Percentiles rank a stretch among this genome's conserved stretches.
These are phyloP conservation scores for Setophaga kirtlandii DNA, from an alignment of 2,113 vertebrate genomes.

Conservation along the genomic window DNA sequence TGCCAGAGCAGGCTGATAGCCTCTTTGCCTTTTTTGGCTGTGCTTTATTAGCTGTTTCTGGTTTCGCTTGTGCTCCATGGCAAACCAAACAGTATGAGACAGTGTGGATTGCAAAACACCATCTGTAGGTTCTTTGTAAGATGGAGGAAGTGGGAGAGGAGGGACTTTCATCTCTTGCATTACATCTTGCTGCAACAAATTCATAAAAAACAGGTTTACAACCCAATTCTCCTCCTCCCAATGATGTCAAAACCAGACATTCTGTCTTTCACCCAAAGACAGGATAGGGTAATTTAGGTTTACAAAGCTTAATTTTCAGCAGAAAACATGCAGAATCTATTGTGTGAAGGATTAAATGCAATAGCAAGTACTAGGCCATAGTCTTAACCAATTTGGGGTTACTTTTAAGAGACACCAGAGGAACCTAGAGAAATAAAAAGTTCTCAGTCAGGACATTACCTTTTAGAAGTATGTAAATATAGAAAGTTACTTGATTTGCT, in stretches of 20 bases:
- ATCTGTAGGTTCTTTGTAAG: slow-evolving; percentile 40
- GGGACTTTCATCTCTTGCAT: neutral
- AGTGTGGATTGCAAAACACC: slow-evolving; percentile 16
- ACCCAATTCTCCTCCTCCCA: neutral
- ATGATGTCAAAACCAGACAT: neutral
- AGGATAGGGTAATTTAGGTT: neutral
- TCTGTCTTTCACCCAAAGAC: neutral
- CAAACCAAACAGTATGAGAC: slow-evolving; percentile 18
- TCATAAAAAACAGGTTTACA: neutral
- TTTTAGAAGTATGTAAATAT: neutral
- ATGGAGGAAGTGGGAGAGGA: slow-evolving; percentile 26
- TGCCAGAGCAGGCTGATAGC: neutral
- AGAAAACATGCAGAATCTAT: neutral
- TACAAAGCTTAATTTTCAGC: neutral
- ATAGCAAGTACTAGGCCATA: neutral
- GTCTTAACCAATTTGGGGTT: neutral
- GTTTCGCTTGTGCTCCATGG: neutral
- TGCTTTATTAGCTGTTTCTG: neutral
- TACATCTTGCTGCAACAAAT: slow-evolving; percentile 4
- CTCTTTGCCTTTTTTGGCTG: neutral
- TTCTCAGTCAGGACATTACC: neutral
- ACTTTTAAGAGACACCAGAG: neutral
- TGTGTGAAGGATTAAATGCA: neutral
- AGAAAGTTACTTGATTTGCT: neutral
- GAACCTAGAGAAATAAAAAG: neutral